Conservation (phyloP, 2,888 invertebrate species). For the Norana najaformis region DNA sequence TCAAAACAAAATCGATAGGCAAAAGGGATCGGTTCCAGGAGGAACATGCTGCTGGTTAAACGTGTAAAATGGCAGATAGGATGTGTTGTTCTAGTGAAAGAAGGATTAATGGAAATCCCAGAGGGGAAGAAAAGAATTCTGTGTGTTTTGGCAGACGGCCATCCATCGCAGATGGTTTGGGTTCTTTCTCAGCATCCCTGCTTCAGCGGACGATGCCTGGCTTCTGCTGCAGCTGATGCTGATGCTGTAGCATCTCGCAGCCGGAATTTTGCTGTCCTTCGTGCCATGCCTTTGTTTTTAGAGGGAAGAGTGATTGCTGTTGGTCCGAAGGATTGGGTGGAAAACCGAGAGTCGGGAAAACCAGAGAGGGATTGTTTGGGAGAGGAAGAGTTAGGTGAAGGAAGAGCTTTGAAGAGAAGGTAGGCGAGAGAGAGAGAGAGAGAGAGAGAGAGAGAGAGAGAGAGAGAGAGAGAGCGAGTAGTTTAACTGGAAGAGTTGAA, state of each 20-base stretch:
- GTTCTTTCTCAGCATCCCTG: neutral
- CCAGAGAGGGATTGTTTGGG: no score
- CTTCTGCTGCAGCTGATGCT: neutral
- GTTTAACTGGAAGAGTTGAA: no score
- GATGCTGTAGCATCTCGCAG: neutral
- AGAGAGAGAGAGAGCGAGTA: no score
- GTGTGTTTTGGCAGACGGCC: neutral
- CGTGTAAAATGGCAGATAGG: no score
- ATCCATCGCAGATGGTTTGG: neutral
- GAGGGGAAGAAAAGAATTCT: neutral
- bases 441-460: no score
- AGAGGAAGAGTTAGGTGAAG: no score
- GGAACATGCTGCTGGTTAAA: neutral
- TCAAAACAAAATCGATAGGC: no score
- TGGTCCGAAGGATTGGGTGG: neutral
- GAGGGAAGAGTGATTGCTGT: neutral
- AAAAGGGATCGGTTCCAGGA: no score
- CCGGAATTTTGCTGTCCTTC: neutral
- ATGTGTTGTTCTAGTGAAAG: neutral
- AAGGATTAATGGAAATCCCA: no score
- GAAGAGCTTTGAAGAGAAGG: no score
- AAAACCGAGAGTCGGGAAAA: neutral
- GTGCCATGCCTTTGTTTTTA: neutral
- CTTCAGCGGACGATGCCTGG: neutral
- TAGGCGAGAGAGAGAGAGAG: no score